phyloP scores from a whole-genome alignment of 2,888 invertebrate species.

The Erebia palarica region DNA sequence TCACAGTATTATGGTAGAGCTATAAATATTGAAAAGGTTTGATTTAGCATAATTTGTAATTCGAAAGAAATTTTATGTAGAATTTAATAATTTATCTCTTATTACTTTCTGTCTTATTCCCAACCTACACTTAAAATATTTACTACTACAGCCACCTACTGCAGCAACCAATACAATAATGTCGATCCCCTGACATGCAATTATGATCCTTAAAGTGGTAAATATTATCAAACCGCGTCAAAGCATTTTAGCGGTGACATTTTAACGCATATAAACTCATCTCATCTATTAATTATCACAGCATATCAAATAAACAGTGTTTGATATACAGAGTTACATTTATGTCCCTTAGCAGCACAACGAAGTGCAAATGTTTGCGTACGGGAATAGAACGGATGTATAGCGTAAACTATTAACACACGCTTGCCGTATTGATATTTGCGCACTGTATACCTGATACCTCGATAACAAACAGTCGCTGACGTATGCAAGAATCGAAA shows the following conservation, averaged over 20 bases:
- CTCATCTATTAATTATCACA: not conserved
- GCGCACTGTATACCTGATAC: constrained; percentile 34
- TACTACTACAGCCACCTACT: too few species aligned
- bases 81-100: too few species aligned
- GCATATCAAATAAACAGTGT: constrained; percentile 1
- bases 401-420: constrained; percentile 38
- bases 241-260: not conserved
- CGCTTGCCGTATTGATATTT: constrained; percentile 50
- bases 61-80: too few species aligned
- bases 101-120: too few species aligned
- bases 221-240: too few species aligned
- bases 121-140: too few species aligned
- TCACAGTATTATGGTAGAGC: too few species aligned
- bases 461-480: constrained; percentile 34
- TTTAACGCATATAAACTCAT: not conserved
- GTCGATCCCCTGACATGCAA: too few species aligned
- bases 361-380: constrained; percentile 55
- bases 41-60: too few species aligned
- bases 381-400: constrained; percentile 59
- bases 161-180: too few species aligned
- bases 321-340: constrained; percentile 25
- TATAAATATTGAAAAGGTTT: too few species aligned
- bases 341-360: constrained; percentile 35
- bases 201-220: too few species aligned
- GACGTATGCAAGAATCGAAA: not conserved